Conservation (phyloP, 2,797 vertebrate genomes). For the Bucorvus abyssinicus region DNA sequence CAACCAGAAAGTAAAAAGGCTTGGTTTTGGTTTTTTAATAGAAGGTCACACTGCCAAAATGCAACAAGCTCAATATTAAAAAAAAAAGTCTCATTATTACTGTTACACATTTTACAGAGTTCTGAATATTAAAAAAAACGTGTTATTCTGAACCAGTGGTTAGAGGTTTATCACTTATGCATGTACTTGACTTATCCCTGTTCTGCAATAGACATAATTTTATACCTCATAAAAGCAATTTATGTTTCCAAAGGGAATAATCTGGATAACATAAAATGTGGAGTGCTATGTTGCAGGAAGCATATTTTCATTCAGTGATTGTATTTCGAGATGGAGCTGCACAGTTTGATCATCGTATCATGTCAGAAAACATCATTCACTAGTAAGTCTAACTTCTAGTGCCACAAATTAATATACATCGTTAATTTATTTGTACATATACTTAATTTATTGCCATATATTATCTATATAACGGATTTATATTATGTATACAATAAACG, state of each 20-base stretch:
- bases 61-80: neutral
- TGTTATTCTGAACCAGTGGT: conserved; percentile 77
- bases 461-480: conserved; percentile 60
- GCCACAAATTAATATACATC: conserved; percentile 75
- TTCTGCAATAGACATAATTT: conserved; percentile 85
- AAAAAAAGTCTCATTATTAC: conserved; percentile 60
- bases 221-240: conserved; percentile 86
- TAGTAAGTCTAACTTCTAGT: conserved; percentile 72
- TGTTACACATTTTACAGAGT: conserved; percentile 67
- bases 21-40: conserved; percentile 33
- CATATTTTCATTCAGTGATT: conserved; percentile 82
- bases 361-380: conserved; percentile 75
- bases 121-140: conserved; percentile 59
- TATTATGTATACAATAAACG: conserved; percentile 28
- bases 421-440: conserved; percentile 70
- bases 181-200: conserved; percentile 83
- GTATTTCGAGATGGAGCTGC: conserved; percentile 75
- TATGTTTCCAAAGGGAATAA: conserved; percentile 86
- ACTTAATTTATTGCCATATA: conserved; percentile 64
- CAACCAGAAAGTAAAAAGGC: conserved; percentile 19
- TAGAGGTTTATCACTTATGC: conserved; percentile 82
- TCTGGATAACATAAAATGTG: conserved; percentile 81
- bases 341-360: conserved; percentile 77
- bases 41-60: conserved; percentile 38
- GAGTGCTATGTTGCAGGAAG: conserved; percentile 77